A percentile compares a stretch with the other conserved stretches of the same genome.
Conservation (phyloP, 2,888 invertebrate species). For the Colletes collaris region DNA sequence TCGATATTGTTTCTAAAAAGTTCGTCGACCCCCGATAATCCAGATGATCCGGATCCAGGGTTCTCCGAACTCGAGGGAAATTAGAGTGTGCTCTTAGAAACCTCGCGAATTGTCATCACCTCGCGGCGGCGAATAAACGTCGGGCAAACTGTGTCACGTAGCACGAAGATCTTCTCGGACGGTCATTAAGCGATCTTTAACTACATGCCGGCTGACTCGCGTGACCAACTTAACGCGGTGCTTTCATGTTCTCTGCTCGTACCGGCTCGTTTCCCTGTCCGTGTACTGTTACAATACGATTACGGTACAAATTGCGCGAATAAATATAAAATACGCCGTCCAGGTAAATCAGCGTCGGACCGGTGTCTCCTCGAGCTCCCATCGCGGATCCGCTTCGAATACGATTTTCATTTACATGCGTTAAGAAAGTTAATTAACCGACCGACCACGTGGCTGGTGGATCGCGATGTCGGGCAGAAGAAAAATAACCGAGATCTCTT, state of each 20-base stretch:
- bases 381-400: neutral
- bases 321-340: conserved; percentile 20
- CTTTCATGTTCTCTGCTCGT: conserved; percentile 46
- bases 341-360: conserved; percentile 6
- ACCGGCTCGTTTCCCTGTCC: conserved; percentile 42
- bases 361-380: no score
- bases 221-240: conserved; percentile 68
- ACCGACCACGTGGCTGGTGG: no score
- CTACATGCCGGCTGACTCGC: conserved; percentile 54
- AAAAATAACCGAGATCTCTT: conserved; percentile 21
- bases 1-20: no score
- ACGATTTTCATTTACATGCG: no score
- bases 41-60: no score
- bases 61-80: neutral
- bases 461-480: neutral
- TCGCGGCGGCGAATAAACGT: conserved; percentile 11
- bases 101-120: conserved; percentile 36
- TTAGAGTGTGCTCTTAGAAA: conserved; percentile 28
- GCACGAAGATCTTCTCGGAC: conserved; percentile 48
- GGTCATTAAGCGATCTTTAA: conserved; percentile 63
- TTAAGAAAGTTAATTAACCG: neutral
- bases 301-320: conserved; percentile 39
- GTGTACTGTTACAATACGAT: conserved; percentile 41
- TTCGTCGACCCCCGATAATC: no score
- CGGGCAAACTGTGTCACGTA: conserved; percentile 63